phyloP scores from a whole-genome alignment of 2,797 vertebrate species.

The Danio choprae region DNA sequence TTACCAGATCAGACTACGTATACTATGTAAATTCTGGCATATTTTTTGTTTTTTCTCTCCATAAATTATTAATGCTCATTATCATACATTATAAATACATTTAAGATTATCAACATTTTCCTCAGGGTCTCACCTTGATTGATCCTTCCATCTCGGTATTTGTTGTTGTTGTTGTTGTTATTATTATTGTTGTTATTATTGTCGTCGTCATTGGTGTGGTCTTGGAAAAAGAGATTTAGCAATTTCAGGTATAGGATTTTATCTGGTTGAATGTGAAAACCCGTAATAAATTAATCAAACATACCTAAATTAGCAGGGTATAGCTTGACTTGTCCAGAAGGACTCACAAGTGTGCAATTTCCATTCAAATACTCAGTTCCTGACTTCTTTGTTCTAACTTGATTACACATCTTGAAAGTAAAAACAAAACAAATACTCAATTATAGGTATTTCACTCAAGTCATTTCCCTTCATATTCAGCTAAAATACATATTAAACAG shows the following conservation, averaged over 20 bases:
- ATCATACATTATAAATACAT: too few relatives aligned
- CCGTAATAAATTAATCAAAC: neutral
- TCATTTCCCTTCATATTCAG: neutral
- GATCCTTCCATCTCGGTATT: neutral
- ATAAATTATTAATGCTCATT: too few relatives aligned
- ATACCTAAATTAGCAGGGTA: slow-evolving; percentile 60
- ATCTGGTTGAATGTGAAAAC: neutral
- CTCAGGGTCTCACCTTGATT: slow-evolving; percentile 29
- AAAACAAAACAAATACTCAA: slow-evolving; percentile 1
- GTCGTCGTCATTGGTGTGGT: slow-evolving; percentile 45
- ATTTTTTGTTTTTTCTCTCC: neutral
- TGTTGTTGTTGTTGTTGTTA: slow-evolving; percentile 41
- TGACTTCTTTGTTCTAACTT: slow-evolving; percentile 41
- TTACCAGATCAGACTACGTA: neutral
- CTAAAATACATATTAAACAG: neutral
- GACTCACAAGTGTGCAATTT: slow-evolving; percentile 44
- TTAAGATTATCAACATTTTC: too few relatives aligned
- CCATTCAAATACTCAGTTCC: slow-evolving; percentile 63
- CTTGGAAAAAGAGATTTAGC: slow-evolving; percentile 20
- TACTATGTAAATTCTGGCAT: neutral
- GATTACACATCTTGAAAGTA: slow-evolving; percentile 63
- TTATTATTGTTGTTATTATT: slow-evolving; percentile 36
- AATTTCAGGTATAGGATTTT: neutral
- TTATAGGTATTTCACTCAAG: neutral
- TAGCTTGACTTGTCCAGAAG: neutral